Conservation (phyloP, 2,797 vertebrate species). For the Mormyrops boulengeri region DNA sequence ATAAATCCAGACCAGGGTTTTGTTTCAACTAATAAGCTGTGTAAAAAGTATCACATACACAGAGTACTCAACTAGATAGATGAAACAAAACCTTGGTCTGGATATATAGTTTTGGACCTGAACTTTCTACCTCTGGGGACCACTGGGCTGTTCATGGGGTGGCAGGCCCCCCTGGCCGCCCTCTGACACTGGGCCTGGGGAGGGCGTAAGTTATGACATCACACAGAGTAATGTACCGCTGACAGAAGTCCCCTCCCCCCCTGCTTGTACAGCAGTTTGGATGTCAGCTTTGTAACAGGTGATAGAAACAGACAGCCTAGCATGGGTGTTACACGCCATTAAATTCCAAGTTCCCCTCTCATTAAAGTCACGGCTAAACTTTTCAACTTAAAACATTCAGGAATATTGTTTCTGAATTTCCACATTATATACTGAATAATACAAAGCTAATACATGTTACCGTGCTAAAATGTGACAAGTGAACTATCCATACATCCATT, state of each 20-base stretch:
- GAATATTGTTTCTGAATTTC: not conserved
- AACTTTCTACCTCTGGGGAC: not conserved
- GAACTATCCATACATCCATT: not conserved
- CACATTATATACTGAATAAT: not conserved
- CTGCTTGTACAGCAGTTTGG: not conserved
- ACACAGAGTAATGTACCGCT: not conserved
- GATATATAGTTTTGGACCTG: not conserved
- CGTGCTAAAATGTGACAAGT: not conserved
- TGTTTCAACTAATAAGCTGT: not conserved
- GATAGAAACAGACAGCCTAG: not conserved
- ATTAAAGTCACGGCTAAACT: not conserved
- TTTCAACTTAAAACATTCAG: not conserved
- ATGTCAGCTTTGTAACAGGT: conserved; percentile 5
- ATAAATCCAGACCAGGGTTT: not conserved
- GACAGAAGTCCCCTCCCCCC: not conserved
- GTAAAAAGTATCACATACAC: not conserved
- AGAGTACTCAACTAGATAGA: not conserved
- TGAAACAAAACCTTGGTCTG: not conserved
- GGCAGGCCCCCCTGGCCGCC: not conserved
- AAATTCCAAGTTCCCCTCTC: not conserved
- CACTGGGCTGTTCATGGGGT: not conserved
- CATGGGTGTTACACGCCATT: not conserved
- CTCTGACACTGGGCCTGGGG: not conserved
- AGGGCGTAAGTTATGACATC: not conserved
- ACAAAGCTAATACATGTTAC: not conserved